A percentile compares a stretch with the other conserved stretches of the same genome.
These are phyloP conservation scores for Chrysolophus pictus DNA, from an alignment of 2,797 vertebrate genomes.

Conservation along the genomic window DNA sequence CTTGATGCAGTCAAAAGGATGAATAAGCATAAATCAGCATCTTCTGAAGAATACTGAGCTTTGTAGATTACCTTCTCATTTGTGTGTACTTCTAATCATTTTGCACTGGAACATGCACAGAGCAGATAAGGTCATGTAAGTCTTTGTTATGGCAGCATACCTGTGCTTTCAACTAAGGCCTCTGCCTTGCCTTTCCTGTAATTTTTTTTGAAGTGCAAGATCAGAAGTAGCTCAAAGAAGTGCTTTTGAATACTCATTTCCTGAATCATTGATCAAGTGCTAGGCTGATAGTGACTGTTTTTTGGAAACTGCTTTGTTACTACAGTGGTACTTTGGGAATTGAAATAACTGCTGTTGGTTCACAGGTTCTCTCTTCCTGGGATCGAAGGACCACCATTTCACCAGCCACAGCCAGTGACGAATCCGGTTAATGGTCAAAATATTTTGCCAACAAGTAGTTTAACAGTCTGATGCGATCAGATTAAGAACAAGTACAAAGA, in stretches of 20 bases:
- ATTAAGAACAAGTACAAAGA: background rate
- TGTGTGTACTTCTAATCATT: background rate
- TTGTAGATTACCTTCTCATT: background rate
- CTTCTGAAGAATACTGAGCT: background rate
- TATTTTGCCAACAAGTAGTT: background rate
- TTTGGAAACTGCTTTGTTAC: background rate
- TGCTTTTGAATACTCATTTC: background rate
- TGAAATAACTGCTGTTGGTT: background rate
- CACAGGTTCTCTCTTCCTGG: background rate
- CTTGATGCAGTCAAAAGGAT: background rate
- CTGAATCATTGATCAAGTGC: background rate
- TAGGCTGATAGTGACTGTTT: background rate
- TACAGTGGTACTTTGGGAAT: background rate
- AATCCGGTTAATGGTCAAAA: background rate
- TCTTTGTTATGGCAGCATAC: background rate
- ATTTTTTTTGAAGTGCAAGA: background rate
- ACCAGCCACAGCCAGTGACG: background rate
- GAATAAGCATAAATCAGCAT: background rate
- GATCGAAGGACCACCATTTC: background rate
- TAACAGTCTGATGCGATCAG: background rate
- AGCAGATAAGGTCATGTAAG: background rate
- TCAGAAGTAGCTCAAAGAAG: background rate
- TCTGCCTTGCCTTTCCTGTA: background rate
- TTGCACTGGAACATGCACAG: rapidly evolving
- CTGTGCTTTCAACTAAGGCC: background rate